Conservation (phyloP, 2,797 vertebrate genomes). For the Discoglossus pictus region DNA sequence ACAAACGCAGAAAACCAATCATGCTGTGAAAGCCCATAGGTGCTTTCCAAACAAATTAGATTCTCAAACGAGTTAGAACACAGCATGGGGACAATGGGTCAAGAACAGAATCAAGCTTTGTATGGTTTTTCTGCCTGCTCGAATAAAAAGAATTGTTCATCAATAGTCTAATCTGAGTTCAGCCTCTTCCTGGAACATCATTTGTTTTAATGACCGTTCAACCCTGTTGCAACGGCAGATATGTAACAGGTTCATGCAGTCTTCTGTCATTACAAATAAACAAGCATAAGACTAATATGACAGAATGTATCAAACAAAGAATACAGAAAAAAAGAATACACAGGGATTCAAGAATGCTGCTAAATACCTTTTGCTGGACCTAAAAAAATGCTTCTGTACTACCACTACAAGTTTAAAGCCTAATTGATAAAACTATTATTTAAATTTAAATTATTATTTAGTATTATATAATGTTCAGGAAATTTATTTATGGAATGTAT, state of each 20-base stretch:
- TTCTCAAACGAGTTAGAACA: conserved; percentile 33
- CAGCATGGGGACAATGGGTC: conserved; percentile 32
- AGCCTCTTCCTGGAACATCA: conserved; percentile 6
- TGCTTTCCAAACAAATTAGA: conserved; percentile 48
- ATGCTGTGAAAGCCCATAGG: conserved; percentile 45
- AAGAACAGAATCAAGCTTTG: conserved; percentile 31
- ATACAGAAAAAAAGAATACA: not conserved
- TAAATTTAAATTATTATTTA: too few relatives aligned
- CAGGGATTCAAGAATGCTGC: too few relatives aligned
- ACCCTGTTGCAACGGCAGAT: conserved; percentile 7
- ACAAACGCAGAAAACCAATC: conserved; percentile 44
- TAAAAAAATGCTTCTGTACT: too few relatives aligned
- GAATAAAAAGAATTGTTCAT: conserved; percentile 34
- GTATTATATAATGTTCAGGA: too few relatives aligned
- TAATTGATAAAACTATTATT: too few relatives aligned
- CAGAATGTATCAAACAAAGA: not conserved
- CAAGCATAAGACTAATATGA: not conserved
- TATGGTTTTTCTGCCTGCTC: conserved; percentile 35
- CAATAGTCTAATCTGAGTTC: conserved; percentile 23
- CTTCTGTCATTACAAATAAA: not conserved
- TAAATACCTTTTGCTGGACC: too few relatives aligned
- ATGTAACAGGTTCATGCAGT: conserved; percentile 9
- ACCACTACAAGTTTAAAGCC: too few relatives aligned
- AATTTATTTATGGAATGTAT: too few relatives aligned
- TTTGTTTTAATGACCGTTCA: conserved; percentile 18